A percentile compares a stretch with the other conserved stretches of the same genome.
phyloP scores from a whole-genome alignment of 2,888 invertebrate species.

The Yponomeuta cagnagella region DNA sequence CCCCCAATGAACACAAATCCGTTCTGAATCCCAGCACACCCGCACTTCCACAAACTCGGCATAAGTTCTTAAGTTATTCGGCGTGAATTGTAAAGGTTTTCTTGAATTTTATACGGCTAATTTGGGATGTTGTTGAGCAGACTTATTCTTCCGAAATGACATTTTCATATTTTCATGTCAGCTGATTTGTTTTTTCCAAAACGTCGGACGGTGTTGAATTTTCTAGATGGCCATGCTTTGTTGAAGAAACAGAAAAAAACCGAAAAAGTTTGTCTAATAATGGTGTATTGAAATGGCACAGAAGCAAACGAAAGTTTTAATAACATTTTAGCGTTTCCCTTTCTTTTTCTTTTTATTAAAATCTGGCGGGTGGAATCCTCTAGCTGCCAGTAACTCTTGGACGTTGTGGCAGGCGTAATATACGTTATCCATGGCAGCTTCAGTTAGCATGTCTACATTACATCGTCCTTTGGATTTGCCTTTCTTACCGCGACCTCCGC shows the following conservation, averaged over 20 bases:
- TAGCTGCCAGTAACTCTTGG: slow-evolving; percentile 87
- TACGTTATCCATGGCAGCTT: slow-evolving; percentile 94
- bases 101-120: background rate
- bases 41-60: background rate
- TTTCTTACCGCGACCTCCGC: slow-evolving; percentile 64
- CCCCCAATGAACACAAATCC: background rate
- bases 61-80: background rate
- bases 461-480: slow-evolving; percentile 79
- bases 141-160: background rate
- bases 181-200: background rate
- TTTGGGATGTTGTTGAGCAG: background rate
- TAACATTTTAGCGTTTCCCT: slow-evolving; percentile 69
- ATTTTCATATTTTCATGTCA: background rate
- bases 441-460: slow-evolving; percentile 89
- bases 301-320: no score
- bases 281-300: no score
- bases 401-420: slow-evolving; percentile 96
- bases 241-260: no score
- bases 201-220: background rate
- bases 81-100: background rate
- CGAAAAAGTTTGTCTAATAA: no score
- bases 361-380: slow-evolving; percentile 94
- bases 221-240: background rate
- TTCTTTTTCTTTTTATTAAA: slow-evolving; percentile 92
- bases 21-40: background rate